A percentile compares a stretch with the other conserved stretches of the same genome.
Conservation (phyloP, 2,888 invertebrate genomes). For the Linnaemya tessellans region DNA sequence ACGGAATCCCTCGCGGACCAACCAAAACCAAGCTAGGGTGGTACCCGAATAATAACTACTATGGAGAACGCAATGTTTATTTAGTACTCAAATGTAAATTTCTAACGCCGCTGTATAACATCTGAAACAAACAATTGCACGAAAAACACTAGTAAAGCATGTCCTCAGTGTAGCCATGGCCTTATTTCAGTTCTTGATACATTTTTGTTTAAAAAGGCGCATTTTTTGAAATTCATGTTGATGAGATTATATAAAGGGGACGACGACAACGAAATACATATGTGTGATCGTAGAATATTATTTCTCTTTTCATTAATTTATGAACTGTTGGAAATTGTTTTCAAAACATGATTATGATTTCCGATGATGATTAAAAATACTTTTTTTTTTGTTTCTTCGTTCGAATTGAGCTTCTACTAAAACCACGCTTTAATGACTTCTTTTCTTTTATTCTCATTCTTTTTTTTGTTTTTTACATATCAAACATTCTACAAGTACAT, state of each 20-base stretch:
- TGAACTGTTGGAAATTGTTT: constrained; percentile 74
- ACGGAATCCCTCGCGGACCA: too few species aligned
- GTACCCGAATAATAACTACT: too few species aligned
- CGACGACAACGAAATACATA: constrained; percentile 25
- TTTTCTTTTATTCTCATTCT: background rate
- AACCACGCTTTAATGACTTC: constrained; percentile 27
- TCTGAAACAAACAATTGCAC: background rate
- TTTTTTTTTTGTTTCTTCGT: constrained; percentile 24
- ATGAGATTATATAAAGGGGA: constrained; percentile 35
- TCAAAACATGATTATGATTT: constrained; percentile 73
- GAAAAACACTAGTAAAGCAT: background rate
- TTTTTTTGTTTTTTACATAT: constrained; percentile 1
- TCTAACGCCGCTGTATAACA: too few species aligned
- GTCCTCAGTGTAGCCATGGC: constrained; percentile 33
- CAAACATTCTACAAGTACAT: constrained; percentile 9
- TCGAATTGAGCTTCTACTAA: constrained; percentile 30
- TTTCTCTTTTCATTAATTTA: constrained; percentile 71
- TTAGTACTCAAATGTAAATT: too few species aligned
- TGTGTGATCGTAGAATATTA: background rate
- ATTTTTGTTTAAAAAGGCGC: constrained; percentile 22
- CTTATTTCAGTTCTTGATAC: constrained; percentile 17
- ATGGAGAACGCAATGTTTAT: too few species aligned
- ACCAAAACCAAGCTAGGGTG: too few species aligned
- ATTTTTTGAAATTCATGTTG: constrained; percentile 20
- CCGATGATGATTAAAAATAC: constrained; percentile 69